These are phyloP conservation scores for Sepiola atlantica DNA, from an alignment of 2,888 invertebrate species.

Conservation along the genomic window DNA sequence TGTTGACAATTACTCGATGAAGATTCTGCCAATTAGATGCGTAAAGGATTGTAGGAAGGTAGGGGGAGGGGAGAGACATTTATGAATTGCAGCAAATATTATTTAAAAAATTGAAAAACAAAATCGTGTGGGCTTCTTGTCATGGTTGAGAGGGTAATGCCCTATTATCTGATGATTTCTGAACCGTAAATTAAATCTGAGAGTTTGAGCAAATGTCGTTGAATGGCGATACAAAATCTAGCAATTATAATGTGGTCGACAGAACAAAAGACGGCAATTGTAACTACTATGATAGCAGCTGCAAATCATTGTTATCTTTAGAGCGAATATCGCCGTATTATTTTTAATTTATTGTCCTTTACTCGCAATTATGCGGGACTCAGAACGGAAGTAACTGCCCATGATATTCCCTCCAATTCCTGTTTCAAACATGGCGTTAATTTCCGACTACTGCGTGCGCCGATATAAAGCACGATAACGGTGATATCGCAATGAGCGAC, in stretches of 20 bases:
- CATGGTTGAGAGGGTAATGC: neutral
- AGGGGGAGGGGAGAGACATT: neutral
- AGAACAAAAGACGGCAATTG: neutral
- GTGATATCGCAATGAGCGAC: neutral
- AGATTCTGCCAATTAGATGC: neutral
- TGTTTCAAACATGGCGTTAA: neutral
- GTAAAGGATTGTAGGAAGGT: neutral
- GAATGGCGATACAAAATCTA: neutral
- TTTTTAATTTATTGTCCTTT: neutral
- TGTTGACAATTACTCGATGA: neutral
- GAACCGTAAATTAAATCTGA: neutral
- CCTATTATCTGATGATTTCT: neutral
- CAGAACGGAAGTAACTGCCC: neutral
- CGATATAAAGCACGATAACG: neutral
- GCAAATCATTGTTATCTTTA: neutral
- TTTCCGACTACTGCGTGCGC: neutral
- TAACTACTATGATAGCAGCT: neutral
- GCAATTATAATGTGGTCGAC: neutral
- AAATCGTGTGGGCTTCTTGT: neutral
- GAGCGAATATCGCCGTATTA: neutral
- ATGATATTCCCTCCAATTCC: neutral
- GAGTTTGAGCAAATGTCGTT: neutral
- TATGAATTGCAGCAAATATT: neutral
- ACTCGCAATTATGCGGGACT: neutral
- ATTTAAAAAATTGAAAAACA: neutral